Conservation (phyloP, 2,888 invertebrate species). For the Drosophila nr. perissopoda region DNA sequence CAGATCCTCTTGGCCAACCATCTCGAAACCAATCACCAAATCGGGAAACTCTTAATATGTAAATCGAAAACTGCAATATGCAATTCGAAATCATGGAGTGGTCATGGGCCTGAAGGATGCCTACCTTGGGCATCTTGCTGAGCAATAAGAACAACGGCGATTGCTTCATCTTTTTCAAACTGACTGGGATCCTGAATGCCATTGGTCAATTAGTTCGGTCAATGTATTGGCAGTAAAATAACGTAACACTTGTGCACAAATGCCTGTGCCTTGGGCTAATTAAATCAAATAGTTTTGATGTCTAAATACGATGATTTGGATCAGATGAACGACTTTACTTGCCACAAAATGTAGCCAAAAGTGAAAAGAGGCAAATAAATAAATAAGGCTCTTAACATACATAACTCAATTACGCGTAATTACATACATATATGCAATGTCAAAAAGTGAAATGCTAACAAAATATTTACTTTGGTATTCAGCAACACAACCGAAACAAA, state of each 20-base stretch:
- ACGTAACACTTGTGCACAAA: neutral
- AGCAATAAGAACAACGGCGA: slow-evolving; percentile 89
- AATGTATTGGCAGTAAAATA: neutral
- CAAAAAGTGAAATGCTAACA: slow-evolving; percentile 2
- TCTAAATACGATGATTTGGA: slow-evolving; percentile 8
- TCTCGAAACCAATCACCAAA: slow-evolving; percentile 91
- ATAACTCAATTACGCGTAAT: neutral
- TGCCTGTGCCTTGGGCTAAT: neutral
- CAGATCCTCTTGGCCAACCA: slow-evolving; percentile 91
- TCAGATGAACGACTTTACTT: neutral
- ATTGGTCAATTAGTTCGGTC: slow-evolving; percentile 51
- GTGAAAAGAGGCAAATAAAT: neutral
- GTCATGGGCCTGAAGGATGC: slow-evolving; percentile 89
- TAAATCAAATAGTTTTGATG: neutral
- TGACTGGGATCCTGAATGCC: slow-evolving; percentile 86
- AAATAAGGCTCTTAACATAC: neutral
- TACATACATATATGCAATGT: neutral
- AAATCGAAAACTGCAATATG: too few species aligned
- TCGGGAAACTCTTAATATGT: slow-evolving; percentile 86
- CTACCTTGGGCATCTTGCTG: slow-evolving; percentile 90
- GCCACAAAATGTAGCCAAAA: neutral
- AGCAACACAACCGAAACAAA: neutral
- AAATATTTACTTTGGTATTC: slow-evolving; percentile 6
- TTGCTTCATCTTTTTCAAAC: slow-evolving; percentile 87
- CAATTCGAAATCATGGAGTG: slow-evolving; percentile 85